Evolutionary conservation across 2,113 vertebrate species (phyloP), one percentile per base, ranked within the genome.

Genomic region (Anser cygnoides): DNA sequence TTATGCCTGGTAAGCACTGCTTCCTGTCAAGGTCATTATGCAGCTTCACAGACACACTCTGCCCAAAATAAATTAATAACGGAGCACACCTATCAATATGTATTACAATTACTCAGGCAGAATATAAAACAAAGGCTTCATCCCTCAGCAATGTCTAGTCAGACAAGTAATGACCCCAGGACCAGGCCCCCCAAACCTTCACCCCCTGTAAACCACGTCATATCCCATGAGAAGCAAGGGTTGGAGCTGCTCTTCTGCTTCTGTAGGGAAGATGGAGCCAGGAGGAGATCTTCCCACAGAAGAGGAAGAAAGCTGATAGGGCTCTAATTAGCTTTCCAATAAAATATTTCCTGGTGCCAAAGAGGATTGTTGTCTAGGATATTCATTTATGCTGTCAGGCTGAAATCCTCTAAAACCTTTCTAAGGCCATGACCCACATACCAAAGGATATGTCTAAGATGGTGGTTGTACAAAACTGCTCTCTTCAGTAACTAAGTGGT

Each of bases 1-100:
- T 93, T 96, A 89, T 95, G 96, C 95, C 90, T 96, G 93, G 85
- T 96, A 96, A 96, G 93, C 90, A 94, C 76, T 92, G 95, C 68
- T 95, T 84, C 54, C 57, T 75, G 26, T 62, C 96, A 96, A 95
- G 93, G 96, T 95, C 93, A 0, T 94, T 94, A 70, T 3, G 4
- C 28, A 23, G 83, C 62, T 90, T 92, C 86, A 87, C 83, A 96
- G 93, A 75, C 80, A 90, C 35, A 37, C 8, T 94, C 55, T 94
- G 89, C 61, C 88, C 6, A 7, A 94, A 95, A 95, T 91, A 94
- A 96, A 95, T 97, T 97, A 97, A 88, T 94, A 96, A 92, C 2
- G 1, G 71, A 95, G 87, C 76, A 82, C 62, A 94, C 23, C 88
- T 96, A 96, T 96, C 96, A 97, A 95, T 97, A 96, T 95, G 96